These are phyloP conservation scores for Toxotes jaculatrix DNA, from an alignment of 2,113 vertebrate species.

Conservation along the genomic window DNA sequence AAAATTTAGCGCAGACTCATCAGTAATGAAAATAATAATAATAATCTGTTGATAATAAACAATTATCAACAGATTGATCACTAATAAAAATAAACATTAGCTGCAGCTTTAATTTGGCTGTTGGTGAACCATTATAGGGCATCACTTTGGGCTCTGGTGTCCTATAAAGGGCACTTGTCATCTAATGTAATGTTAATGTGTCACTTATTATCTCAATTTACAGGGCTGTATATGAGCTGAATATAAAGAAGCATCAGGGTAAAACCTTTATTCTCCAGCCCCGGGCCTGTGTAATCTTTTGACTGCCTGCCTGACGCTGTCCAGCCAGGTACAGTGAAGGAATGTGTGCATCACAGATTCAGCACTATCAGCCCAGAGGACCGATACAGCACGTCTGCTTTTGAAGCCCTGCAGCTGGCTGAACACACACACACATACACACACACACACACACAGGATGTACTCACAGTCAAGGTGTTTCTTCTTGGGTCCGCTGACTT, in stretches of 20 bases:
- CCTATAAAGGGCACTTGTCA: neutral
- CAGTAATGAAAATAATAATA: neutral
- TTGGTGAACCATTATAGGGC: neutral
- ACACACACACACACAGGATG: neutral
- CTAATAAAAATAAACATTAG: neutral
- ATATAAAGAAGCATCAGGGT: neutral
- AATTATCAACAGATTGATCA: neutral
- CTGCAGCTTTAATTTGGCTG: neutral
- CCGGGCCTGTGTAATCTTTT: neutral
- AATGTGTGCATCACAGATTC: conserved; percentile 26
- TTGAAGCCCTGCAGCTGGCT: conserved; percentile 4
- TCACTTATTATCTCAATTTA: neutral
- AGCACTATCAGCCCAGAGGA: neutral
- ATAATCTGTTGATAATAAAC: neutral
- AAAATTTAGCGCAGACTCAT: neutral
- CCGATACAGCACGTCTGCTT: conserved; percentile 3
- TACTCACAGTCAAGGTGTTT: conserved; percentile 94
- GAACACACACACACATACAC: conserved; percentile 11
- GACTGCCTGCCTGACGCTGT: neutral
- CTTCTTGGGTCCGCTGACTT: conserved; percentile 93
- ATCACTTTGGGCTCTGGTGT: neutral
- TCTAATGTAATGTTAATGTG: neutral
- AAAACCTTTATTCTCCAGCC: neutral
- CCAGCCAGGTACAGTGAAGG: conserved; percentile 25
- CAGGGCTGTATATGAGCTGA: neutral